Conservation (phyloP, 1,140 invertebrate genomes). For the Calliopsis andreniformis region DNA sequence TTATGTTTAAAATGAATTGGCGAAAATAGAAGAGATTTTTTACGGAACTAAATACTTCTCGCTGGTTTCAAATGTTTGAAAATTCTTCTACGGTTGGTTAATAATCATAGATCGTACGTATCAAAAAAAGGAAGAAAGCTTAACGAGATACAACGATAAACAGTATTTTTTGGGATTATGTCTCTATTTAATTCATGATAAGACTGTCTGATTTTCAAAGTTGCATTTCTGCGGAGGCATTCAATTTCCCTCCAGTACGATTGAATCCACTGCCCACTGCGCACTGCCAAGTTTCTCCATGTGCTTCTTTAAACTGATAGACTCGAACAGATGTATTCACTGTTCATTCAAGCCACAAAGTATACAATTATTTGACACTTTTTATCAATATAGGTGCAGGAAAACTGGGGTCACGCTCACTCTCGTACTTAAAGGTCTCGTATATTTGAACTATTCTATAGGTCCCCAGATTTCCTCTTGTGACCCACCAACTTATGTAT, state of each 20-base stretch:
- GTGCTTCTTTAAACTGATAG: conserved; percentile 47
- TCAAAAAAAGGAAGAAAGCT: conserved; percentile 16
- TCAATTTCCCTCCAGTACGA: not conserved
- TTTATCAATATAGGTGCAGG: conserved; percentile 40
- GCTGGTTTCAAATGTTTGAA: conserved; percentile 15
- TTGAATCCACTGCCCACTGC: conserved; percentile 55
- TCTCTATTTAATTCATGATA: conserved; percentile 48
- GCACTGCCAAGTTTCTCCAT: conserved; percentile 62
- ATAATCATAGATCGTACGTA: conserved; percentile 25
- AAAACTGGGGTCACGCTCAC: conserved; percentile 62
- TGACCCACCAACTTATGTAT: conserved; percentile 41
- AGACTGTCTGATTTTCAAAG: conserved; percentile 53
- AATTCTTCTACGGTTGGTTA: conserved; percentile 5
- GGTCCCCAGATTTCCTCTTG: conserved; percentile 49
- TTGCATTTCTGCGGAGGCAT: conserved; percentile 42
- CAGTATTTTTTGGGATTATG: conserved; percentile 54
- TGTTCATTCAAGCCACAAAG: conserved; percentile 19
- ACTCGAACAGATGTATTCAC: conserved; percentile 31
- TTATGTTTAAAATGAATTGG: not conserved
- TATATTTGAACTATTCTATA: conserved; percentile 53
- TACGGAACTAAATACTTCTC: conserved; percentile 34
- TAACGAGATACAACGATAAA: conserved; percentile 46
- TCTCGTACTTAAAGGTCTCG: conserved; percentile 66
- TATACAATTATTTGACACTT: conserved; percentile 27
- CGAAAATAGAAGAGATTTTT: conserved; percentile 23